phyloP scores from a whole-genome alignment of 2,113 vertebrate species.

The Rhadina sibilatrix region DNA sequence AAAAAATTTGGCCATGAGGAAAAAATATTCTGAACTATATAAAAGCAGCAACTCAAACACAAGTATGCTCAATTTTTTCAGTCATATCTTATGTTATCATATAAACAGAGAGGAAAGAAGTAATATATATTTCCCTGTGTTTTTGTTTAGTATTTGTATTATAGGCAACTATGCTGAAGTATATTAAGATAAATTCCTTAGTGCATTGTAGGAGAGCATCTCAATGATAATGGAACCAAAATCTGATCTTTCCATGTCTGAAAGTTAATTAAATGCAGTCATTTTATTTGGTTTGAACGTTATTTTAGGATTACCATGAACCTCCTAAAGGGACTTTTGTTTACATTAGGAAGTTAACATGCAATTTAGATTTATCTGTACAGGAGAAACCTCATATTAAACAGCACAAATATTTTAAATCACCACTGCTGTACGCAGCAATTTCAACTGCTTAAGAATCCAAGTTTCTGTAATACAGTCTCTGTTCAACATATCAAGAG shows the following conservation, averaged over 20 bases:
- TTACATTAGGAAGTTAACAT: neutral
- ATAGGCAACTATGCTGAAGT: neutral
- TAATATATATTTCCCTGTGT: neutral
- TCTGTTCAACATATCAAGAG: neutral
- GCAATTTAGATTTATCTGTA: neutral
- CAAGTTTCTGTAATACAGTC: neutral
- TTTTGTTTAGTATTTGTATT: neutral
- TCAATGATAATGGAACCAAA: neutral
- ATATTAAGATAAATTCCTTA: neutral
- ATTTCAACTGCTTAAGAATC: neutral
- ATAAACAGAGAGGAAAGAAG: neutral
- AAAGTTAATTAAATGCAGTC: neutral
- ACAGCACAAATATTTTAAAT: neutral
- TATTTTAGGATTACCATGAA: neutral
- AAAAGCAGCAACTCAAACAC: neutral
- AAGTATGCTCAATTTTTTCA: neutral
- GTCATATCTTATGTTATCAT: neutral
- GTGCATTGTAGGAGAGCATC: neutral
- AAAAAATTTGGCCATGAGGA: neutral
- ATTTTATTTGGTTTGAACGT: neutral
- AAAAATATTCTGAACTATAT: neutral
- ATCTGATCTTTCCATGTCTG: neutral
- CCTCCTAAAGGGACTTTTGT: neutral
- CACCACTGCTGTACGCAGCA: neutral
- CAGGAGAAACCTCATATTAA: neutral